Conservation (phyloP, 2,888 invertebrate genomes). For the Carabus problematicus region DNA sequence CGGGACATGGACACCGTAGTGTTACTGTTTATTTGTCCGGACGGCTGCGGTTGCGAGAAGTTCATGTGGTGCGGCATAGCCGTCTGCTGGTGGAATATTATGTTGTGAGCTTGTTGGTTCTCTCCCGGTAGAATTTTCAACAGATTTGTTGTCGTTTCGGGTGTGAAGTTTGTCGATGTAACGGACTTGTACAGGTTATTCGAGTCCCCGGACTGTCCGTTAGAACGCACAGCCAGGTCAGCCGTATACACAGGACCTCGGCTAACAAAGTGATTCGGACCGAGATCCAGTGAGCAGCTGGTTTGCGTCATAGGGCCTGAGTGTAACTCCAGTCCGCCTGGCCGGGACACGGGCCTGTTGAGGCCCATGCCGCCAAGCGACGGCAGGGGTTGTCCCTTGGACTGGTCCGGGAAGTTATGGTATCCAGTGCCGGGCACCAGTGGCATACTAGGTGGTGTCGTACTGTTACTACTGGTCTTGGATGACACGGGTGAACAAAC, state of each 20-base stretch:
- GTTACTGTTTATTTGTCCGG: conserved; percentile 46
- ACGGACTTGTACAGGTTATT: conserved; percentile 50
- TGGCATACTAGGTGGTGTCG: conserved; percentile 62
- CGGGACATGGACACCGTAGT: conserved; percentile 68
- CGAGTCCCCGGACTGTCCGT: conserved; percentile 46
- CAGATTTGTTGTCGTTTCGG: conserved; percentile 52
- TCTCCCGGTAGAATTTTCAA: conserved; percentile 59
- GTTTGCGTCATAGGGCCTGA: conserved; percentile 50
- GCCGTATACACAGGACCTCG: conserved; percentile 42
- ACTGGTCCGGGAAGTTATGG: conserved; percentile 49
- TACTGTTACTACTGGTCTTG: conserved; percentile 64
- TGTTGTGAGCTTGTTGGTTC: conserved; percentile 52
- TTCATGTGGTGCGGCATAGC: conserved; percentile 52
- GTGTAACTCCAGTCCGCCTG: conserved; percentile 55
- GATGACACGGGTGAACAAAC: conserved; percentile 80
- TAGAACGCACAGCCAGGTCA: conserved; percentile 39
- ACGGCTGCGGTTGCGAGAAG: conserved; percentile 55
- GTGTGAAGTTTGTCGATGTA: conserved; percentile 45
- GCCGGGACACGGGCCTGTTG: conserved; percentile 47
- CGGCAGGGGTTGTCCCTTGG: conserved; percentile 51
- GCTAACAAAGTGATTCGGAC: conserved; percentile 45
- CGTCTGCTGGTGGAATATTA: conserved; percentile 50
- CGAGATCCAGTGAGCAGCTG: conserved; percentile 46
- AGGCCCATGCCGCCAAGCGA: conserved; percentile 54
- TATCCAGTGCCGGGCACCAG: conserved; percentile 48